phyloP scores from a whole-genome alignment of 2,888 invertebrate species.

The Xestia c-nigrum region DNA sequence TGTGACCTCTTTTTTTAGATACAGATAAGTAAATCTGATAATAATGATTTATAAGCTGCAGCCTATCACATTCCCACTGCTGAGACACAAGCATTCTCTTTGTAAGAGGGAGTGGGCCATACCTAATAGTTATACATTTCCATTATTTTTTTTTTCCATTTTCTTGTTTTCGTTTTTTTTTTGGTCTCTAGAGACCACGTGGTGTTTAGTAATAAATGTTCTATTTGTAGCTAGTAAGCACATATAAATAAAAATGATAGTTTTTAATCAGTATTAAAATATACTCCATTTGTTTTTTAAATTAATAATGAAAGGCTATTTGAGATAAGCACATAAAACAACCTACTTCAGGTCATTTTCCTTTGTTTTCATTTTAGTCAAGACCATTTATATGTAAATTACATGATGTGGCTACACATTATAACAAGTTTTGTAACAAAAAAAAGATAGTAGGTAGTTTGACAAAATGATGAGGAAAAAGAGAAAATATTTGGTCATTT shows the following conservation, averaged over 20 bases:
- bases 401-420: neutral
- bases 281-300: neutral
- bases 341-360: neutral
- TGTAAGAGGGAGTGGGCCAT: neutral
- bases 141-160: too few species aligned
- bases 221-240: neutral
- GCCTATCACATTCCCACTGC: neutral
- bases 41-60: neutral
- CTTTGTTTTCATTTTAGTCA: neutral
- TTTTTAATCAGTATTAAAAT: constrained; percentile 15
- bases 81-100: neutral
- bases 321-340: constrained; percentile 30
- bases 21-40: neutral
- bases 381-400: neutral
- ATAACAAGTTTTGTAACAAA: neutral
- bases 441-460: neutral
- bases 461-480: neutral
- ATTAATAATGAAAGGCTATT: neutral
- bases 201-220: neutral
- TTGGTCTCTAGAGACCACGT: too few species aligned
- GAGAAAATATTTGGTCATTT: neutral
- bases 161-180: too few species aligned
- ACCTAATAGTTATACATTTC: too few species aligned
- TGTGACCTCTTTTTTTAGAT: neutral
- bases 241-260: too few species aligned